Conservation (phyloP, 2,888 invertebrate genomes). For the Protodeltote pygarga region DNA sequence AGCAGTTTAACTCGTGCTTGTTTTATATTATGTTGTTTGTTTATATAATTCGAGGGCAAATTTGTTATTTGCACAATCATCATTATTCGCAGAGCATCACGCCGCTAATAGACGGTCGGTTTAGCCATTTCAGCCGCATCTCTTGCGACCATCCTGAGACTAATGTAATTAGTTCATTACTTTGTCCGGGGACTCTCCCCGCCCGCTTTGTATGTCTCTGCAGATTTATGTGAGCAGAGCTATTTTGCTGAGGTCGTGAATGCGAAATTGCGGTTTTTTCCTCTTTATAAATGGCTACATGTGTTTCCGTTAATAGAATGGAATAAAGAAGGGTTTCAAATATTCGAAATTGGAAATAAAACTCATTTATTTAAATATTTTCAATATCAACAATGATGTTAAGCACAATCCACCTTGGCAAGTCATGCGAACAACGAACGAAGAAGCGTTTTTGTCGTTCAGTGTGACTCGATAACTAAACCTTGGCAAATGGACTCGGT, state of each 20-base stretch:
- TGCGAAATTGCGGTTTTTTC: conserved; percentile 66
- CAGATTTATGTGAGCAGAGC: conserved; percentile 74
- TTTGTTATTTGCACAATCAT: conserved; percentile 59
- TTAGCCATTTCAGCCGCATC: conserved; percentile 71
- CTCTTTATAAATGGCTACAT: conserved; percentile 59
- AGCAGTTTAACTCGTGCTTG: neutral
- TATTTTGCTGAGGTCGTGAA: conserved; percentile 69
- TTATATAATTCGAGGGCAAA: conserved; percentile 47
- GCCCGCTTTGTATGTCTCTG: conserved; percentile 68
- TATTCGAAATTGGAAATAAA: conserved; percentile 47
- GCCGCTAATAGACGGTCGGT: conserved; percentile 65
- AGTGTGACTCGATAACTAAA: conserved; percentile 59
- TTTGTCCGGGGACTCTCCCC: conserved; percentile 70
- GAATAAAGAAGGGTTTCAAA: conserved; percentile 54
- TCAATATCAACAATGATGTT: too few species aligned
- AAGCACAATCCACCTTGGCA: conserved; percentile 48
- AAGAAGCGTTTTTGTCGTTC: conserved; percentile 61
- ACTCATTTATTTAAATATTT: conserved; percentile 31
- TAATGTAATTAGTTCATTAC: conserved; percentile 86
- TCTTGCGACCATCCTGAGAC: conserved; percentile 65
- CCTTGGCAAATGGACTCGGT: conserved; percentile 67
- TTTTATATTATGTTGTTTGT: conserved; percentile 11
- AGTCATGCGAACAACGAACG: conserved; percentile 52
- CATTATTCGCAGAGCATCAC: conserved; percentile 61
- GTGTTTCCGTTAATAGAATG: conserved; percentile 56